Evolutionary conservation across 2,888 invertebrate genomes (phyloP).

Genomic region (Cephalotes varians): DNA sequence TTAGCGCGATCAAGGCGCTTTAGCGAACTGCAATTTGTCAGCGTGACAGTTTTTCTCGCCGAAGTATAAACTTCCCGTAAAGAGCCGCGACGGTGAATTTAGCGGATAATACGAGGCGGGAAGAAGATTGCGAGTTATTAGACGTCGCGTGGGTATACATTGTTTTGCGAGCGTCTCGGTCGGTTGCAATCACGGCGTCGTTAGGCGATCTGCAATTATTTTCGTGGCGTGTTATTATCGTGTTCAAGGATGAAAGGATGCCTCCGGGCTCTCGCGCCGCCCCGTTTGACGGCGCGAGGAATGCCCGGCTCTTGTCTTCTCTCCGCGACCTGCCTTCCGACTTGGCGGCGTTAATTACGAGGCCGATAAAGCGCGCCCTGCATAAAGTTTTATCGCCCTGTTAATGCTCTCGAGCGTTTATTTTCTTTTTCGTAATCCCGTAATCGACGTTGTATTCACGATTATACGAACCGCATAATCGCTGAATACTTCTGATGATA

Average conservation of each 20-base stretch:
- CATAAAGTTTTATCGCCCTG: slow-evolving; percentile 46
- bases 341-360: slow-evolving; percentile 51
- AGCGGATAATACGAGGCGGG: slow-evolving; percentile 33
- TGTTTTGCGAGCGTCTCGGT: slow-evolving; percentile 29
- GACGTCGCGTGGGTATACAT: slow-evolving; percentile 35
- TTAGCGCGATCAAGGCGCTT: background rate
- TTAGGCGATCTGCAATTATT: slow-evolving; percentile 57
- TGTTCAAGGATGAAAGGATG: slow-evolving; percentile 51
- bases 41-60: slow-evolving; percentile 37
- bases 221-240: slow-evolving; percentile 46
- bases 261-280: slow-evolving; percentile 13
- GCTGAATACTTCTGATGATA: background rate
- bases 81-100: slow-evolving; percentile 20
- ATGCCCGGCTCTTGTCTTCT: slow-evolving; percentile 16
- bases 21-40: slow-evolving; percentile 35
- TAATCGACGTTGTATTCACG: too few relatives aligned
- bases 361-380: slow-evolving; percentile 33
- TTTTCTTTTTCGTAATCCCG: slow-evolving; percentile 42
- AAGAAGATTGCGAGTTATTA: slow-evolving; percentile 44
- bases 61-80: slow-evolving; percentile 29
- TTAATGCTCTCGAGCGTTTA: slow-evolving; percentile 35
- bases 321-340: slow-evolving; percentile 28
- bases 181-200: slow-evolving; percentile 51
- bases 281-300: slow-evolving; percentile 1
- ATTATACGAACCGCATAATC: background rate